These are phyloP conservation scores for Jordanella pulchra DNA, from an alignment of 2,797 vertebrate species.

Conservation along the genomic window DNA sequence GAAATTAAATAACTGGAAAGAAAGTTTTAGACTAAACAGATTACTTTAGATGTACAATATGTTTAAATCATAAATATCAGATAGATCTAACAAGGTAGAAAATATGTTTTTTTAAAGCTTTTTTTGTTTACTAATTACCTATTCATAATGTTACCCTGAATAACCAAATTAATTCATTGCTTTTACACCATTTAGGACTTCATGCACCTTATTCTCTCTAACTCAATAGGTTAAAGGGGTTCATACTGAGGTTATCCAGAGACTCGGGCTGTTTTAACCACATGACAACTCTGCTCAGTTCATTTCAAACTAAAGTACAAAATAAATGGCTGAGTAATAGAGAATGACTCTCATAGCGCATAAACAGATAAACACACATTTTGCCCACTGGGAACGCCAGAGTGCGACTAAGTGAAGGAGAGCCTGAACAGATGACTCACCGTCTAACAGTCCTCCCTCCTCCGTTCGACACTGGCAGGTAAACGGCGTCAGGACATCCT, in stretches of 20 bases:
- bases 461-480: constrained; percentile 89
- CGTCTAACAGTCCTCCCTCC: constrained; percentile 85
- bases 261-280: not conserved
- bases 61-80: not conserved
- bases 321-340: not conserved
- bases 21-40: too few species aligned
- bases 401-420: not conserved
- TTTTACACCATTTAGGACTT: not conserved
- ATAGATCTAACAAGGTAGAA: not conserved
- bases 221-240: not conserved
- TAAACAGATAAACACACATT: not conserved
- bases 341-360: not conserved
- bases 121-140: not conserved
- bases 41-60: not conserved
- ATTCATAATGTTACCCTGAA: not conserved
- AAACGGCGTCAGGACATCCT: constrained; percentile 85
- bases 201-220: not conserved
- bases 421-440: constrained; percentile 63
- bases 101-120: not conserved
- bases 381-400: not conserved
- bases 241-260: not conserved
- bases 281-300: not conserved
- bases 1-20: too few species aligned
- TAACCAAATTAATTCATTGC: not conserved
- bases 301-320: not conserved